These are phyloP conservation scores for Larimichthys crocea DNA, from an alignment of 2,113 vertebrate species.

Conservation along the genomic window DNA sequence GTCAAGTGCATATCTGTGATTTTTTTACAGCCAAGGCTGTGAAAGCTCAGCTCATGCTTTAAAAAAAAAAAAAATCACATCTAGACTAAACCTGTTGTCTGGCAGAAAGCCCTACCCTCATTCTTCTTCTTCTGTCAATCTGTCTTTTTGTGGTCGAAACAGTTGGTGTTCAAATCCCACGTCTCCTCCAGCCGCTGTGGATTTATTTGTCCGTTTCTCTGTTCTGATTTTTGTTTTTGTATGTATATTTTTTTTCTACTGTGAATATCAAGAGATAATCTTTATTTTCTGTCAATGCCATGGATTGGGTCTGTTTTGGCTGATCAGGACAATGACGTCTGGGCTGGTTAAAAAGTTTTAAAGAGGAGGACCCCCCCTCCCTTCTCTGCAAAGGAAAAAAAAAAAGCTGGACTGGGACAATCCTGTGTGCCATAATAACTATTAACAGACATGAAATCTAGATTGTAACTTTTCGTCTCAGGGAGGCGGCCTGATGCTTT, in stretches of 20 bases:
- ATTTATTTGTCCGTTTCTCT: constrained; percentile 53
- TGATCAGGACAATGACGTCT: constrained; percentile 56
- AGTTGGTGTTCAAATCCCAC: constrained; percentile 40
- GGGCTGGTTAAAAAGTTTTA: constrained; percentile 60
- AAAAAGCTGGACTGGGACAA: constrained; percentile 78
- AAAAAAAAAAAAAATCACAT: constrained; percentile 12
- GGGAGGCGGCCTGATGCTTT: constrained; percentile 79
- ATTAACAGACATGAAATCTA: constrained; percentile 70
- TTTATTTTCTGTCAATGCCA: constrained; percentile 74
- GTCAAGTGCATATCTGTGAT: constrained; percentile 42
- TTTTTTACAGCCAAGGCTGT: constrained; percentile 35
- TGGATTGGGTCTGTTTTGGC: constrained; percentile 67
- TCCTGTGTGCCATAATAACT: constrained; percentile 85
- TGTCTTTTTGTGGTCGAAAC: constrained; percentile 29
- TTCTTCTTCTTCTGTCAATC: constrained; percentile 31
- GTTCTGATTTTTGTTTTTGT: constrained; percentile 56
- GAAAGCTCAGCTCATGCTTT: constrained; percentile 11
- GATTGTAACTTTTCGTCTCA: constrained; percentile 83
- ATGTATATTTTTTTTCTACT: constrained; percentile 75
- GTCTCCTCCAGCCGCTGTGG: constrained; percentile 49
- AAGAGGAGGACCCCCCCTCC: constrained; percentile 30
- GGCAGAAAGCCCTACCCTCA: constrained; percentile 34
- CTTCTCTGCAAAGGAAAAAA: constrained; percentile 47
- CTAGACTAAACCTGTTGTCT: constrained; percentile 22
- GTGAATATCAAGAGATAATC: constrained; percentile 79